Percentiles rank a stretch among this genome's conserved stretches.
Evolutionary conservation across 2,797 vertebrate genomes (phyloP).

Genomic region (Spinus olivaceus): DNA sequence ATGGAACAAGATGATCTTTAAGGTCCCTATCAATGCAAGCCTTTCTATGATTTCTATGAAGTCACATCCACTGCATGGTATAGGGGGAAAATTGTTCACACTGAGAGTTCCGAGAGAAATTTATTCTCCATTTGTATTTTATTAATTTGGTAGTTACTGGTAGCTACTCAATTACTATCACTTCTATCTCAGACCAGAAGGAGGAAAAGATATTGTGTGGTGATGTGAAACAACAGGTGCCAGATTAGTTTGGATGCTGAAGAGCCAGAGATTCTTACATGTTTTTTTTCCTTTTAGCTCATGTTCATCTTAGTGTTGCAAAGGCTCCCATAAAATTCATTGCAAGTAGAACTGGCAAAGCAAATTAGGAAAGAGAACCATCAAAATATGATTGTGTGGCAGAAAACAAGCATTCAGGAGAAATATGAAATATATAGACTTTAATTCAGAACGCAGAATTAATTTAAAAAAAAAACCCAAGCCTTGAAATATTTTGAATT

Average conservation of each 20-base stretch:
- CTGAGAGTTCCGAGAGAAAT: not conserved
- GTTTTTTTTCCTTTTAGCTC: not conserved
- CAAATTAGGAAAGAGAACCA: not conserved
- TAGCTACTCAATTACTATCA: not conserved
- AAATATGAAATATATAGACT: not conserved
- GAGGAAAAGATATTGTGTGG: not conserved
- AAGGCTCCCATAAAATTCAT: not conserved
- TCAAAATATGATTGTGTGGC: not conserved
- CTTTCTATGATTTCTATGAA: not conserved
- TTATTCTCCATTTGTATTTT: not conserved
- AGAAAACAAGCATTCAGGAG: not conserved
- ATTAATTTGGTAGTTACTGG: not conserved
- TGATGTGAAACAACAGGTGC: too few relatives aligned
- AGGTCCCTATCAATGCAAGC: not conserved
- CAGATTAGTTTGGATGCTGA: not conserved
- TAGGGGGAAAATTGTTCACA: not conserved
- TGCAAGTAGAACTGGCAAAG: not conserved
- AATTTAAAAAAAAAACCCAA: not conserved
- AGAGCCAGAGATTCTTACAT: not conserved
- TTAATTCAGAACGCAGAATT: not conserved
- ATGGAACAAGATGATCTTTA: not conserved
- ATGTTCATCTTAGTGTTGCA: not conserved
- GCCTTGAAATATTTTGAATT: not conserved
- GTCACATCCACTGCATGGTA: not conserved
- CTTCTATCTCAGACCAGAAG: not conserved